Evolutionary conservation across 1,140 invertebrate genomes (phyloP), one percentile per base, ranked within the genome.

Genomic region (Coptotermes formosanus): DNA sequence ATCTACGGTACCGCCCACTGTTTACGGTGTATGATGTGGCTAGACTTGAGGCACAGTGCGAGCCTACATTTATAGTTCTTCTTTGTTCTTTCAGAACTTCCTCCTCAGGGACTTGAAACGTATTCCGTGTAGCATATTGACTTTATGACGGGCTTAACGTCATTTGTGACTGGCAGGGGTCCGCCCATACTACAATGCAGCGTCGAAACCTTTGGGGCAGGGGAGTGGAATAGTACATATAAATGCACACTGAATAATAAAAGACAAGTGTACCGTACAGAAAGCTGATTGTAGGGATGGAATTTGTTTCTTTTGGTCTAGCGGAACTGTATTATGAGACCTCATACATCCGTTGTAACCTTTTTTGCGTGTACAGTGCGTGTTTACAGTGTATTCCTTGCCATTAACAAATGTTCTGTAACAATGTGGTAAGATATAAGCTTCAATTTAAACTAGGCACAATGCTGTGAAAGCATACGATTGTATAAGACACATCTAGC

Each of bases 201-300:
- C 59, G 19, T 7, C 19, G 59, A 16, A 64, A 64, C 59, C 59
- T 64, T 64, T 64, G 59, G 4, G 59, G 19, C 59, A 2, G 8
- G 59, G 59, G 25, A 64, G 19, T 64, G 59, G 59, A 64, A 19
- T n/a, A 64, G 59, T n/a, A 64, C 59, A 64, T 64, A 64, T 64
- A 64, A 64, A 64, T 64, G 25, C 59, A 64, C 59, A n/a, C 59
- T 64, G 59, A 64, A 64, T 64, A 64, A 64, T 64, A 64, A 64
- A 64, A 64, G 11, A 23, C 16, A 64, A 23, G 59, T 21, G 59
- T n/a, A n/a, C 25, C 59, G 7, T n/a, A 64, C 7, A 64, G 59
- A 64, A 64, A 16, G 25, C 21, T n/a, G 45, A 48, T 0, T 48
- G 45, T 48, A 48, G 9, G 45, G 45, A 48, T 48, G 45, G 59